A percentile compares a stretch with the other conserved stretches of the same genome.
Evolutionary conservation across 2,888 invertebrate species (phyloP).

Genomic region (Macropis europaea): DNA sequence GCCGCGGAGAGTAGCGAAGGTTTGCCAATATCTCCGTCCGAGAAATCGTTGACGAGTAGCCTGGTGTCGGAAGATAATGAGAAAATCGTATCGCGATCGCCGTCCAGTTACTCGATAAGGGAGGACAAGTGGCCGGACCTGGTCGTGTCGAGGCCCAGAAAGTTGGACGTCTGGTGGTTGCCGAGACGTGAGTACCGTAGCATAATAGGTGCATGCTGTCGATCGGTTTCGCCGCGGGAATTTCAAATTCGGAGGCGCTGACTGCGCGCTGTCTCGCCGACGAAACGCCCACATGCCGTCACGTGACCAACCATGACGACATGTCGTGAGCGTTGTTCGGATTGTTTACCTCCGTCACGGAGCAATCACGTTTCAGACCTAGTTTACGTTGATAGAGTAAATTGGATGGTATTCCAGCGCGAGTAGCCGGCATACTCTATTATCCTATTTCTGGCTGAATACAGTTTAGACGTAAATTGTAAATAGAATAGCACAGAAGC

Average conservation of each 20-base stretch:
- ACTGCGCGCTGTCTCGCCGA: background rate
- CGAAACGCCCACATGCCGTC: background rate
- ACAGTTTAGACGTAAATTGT: no score
- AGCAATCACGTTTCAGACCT: no score
- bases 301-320: slow-evolving; percentile 8
- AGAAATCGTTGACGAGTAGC: slow-evolving; percentile 76
- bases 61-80: slow-evolving; percentile 80
- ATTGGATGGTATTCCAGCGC: no score
- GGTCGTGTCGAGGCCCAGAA: slow-evolving; percentile 77
- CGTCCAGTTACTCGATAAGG: slow-evolving; percentile 82
- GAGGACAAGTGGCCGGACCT: slow-evolving; percentile 80
- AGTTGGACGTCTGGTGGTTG: slow-evolving; percentile 77
- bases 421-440: no score
- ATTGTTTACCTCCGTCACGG: slow-evolving; percentile 1
- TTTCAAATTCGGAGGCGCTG: slow-evolving; percentile 43
- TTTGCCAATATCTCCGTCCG: slow-evolving; percentile 78
- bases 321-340: background rate
- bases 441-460: no score
- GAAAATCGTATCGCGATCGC: slow-evolving; percentile 81
- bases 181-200: slow-evolving; percentile 77
- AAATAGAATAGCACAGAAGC: no score
- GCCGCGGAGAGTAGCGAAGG: slow-evolving; percentile 75
- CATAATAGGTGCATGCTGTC: slow-evolving; percentile 38
- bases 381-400: no score
- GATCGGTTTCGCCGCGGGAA: slow-evolving; percentile 45